Conservation (phyloP, 2,888 invertebrate genomes). For the Heteromyza rotundicornis region DNA sequence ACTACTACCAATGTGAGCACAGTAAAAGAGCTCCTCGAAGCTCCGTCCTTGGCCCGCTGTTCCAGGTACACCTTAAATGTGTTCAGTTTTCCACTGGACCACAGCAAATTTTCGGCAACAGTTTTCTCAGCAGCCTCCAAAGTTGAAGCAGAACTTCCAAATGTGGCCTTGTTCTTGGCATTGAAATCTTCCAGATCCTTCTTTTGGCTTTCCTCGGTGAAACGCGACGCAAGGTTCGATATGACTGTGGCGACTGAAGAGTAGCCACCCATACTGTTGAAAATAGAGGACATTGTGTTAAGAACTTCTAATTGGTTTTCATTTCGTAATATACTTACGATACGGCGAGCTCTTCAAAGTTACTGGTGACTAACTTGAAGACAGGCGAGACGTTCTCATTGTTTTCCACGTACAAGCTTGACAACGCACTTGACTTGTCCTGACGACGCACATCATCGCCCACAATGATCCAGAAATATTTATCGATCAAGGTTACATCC, state of each 20-base stretch:
- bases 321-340: conserved; percentile 56
- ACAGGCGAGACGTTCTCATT: conserved; percentile 66
- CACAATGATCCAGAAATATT: conserved; percentile 64
- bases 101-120: conserved; percentile 53
- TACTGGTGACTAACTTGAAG: conserved; percentile 63
- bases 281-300: neutral
- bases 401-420: conserved; percentile 65
- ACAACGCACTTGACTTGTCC: conserved; percentile 55
- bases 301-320: neutral
- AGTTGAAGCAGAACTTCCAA: conserved; percentile 46
- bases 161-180: conserved; percentile 37
- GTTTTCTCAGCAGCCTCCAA: conserved; percentile 44
- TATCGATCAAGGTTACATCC: conserved; percentile 64
- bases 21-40: conserved; percentile 39
- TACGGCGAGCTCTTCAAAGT: conserved; percentile 37
- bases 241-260: conserved; percentile 52
- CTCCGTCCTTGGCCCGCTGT: conserved; percentile 32
- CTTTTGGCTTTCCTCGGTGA: conserved; percentile 49
- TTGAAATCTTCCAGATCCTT: conserved; percentile 45
- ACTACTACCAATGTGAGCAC: conserved; percentile 36
- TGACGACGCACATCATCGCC: conserved; percentile 58
- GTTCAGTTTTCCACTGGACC: conserved; percentile 46
- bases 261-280: conserved; percentile 50
- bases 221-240: conserved; percentile 53
- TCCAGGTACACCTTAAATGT: conserved; percentile 44